Conservation (phyloP, 2,888 invertebrate species). For the Scaptodrosophila latifasciaeformis region DNA sequence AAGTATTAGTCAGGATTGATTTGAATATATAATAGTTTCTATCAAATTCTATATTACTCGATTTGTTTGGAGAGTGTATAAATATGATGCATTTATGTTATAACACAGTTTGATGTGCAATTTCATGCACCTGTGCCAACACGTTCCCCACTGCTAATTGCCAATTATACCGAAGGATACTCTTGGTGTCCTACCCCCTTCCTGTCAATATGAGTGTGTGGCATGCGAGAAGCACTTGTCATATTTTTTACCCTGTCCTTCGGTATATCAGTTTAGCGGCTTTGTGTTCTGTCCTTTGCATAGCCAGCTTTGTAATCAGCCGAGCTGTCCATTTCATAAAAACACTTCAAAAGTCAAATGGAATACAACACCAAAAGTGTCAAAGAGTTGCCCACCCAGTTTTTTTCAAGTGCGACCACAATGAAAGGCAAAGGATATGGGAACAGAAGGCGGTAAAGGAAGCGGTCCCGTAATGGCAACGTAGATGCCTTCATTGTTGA, state of each 20-base stretch:
- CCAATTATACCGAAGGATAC: no score
- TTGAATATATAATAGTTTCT: no score
- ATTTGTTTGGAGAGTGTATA: no score
- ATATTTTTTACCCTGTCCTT: neutral
- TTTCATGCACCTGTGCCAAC: slow-evolving; percentile 60
- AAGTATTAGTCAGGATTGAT: no score
- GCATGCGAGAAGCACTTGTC: neutral
- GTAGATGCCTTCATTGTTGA: no score
- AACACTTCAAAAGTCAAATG: slow-evolving; percentile 45
- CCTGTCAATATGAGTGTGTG: neutral
- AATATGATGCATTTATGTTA: no score
- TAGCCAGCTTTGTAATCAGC: slow-evolving; percentile 57
- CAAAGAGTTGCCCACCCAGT: slow-evolving; percentile 36
- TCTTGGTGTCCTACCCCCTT: slow-evolving; percentile 6
- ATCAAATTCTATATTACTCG: no score
- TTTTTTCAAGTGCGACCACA: slow-evolving; percentile 28
- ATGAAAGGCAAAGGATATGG: no score
- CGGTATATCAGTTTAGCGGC: slow-evolving; percentile 28
- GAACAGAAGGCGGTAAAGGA: neutral
- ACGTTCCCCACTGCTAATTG: slow-evolving; percentile 57
- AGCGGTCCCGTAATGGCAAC: no score
- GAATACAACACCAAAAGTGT: slow-evolving; percentile 29
- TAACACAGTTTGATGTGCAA: slow-evolving; percentile 63
- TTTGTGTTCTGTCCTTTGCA: slow-evolving; percentile 44
- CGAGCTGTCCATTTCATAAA: slow-evolving; percentile 43